Evolutionary conservation across 2,797 vertebrate species (phyloP).

Genomic region (Siniperca obscura): DNA sequence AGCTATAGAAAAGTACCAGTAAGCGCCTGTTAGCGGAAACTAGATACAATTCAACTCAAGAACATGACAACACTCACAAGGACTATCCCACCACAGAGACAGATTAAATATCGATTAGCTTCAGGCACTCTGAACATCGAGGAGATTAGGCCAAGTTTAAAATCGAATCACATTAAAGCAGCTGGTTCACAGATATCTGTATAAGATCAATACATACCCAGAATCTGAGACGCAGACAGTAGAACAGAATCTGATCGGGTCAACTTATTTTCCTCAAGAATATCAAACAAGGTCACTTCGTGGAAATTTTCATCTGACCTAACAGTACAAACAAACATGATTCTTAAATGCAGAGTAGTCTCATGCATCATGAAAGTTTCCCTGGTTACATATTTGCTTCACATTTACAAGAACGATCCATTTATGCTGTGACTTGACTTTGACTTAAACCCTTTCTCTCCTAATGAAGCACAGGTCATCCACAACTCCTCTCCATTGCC

Average conservation of each 20-base stretch:
- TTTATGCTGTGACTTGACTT: background rate
- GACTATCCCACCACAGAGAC: slow-evolving; percentile 24
- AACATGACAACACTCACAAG: slow-evolving; percentile 22
- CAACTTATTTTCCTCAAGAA: slow-evolving; percentile 14
- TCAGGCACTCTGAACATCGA: slow-evolving; percentile 27
- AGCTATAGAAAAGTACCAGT: background rate
- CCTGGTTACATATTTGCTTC: background rate
- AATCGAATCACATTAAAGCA: slow-evolving; percentile 58
- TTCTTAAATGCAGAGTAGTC: background rate
- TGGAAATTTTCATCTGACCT: background rate
- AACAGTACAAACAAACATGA: background rate
- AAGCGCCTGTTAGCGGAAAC: background rate
- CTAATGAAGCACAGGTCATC: too few relatives aligned
- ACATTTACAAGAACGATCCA: background rate
- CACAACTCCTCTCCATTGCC: too few relatives aligned
- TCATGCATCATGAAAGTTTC: slow-evolving; percentile 9
- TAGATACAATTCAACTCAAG: slow-evolving; percentile 10
- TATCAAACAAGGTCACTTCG: slow-evolving; percentile 36
- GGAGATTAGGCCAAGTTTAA: slow-evolving; percentile 35
- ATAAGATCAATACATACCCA: slow-evolving; percentile 42
- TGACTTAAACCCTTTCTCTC: too few relatives aligned
- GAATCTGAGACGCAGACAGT: slow-evolving; percentile 22
- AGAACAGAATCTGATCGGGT: background rate
- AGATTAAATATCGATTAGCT: slow-evolving; percentile 64
- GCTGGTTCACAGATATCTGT: slow-evolving; percentile 36